These are phyloP conservation scores for Sarcophilus harrisii DNA, from an alignment of 2,797 vertebrate genomes.

Conservation along the genomic window DNA sequence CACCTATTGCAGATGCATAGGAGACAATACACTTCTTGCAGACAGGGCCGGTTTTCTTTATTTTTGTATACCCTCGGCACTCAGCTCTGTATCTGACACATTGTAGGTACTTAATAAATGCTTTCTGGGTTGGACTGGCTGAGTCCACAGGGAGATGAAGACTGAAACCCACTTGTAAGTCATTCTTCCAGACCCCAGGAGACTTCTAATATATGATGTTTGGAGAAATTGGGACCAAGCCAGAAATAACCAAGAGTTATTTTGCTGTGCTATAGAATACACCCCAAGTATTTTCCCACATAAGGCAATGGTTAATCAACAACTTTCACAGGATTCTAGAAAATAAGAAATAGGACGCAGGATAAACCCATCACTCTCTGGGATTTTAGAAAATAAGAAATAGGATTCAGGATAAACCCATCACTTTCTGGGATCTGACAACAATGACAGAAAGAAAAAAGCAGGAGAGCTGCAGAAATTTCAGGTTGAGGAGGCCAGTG, in stretches of 20 bases:
- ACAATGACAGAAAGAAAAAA: background rate
- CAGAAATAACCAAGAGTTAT: background rate
- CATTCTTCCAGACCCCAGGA: background rate
- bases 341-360: too few species aligned
- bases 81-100: background rate
- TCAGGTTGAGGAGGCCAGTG: background rate
- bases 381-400: background rate
- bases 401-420: too few species aligned
- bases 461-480: background rate
- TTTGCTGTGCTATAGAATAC: background rate
- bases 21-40: background rate
- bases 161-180: background rate
- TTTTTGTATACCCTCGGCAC: background rate
- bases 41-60: background rate
- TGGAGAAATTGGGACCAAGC: background rate
- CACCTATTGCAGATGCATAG: background rate
- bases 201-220: background rate
- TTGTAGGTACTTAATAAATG: background rate
- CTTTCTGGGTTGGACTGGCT: background rate
- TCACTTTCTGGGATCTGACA: background rate
- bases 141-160: background rate
- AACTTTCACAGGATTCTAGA: background rate
- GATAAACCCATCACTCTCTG: background rate
- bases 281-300: background rate
- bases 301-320: background rate